A percentile compares a stretch with the other conserved stretches of the same genome.
Evolutionary conservation across 2,797 vertebrate species (phyloP).

Genomic region (Aselliscus stoliczkanus): DNA sequence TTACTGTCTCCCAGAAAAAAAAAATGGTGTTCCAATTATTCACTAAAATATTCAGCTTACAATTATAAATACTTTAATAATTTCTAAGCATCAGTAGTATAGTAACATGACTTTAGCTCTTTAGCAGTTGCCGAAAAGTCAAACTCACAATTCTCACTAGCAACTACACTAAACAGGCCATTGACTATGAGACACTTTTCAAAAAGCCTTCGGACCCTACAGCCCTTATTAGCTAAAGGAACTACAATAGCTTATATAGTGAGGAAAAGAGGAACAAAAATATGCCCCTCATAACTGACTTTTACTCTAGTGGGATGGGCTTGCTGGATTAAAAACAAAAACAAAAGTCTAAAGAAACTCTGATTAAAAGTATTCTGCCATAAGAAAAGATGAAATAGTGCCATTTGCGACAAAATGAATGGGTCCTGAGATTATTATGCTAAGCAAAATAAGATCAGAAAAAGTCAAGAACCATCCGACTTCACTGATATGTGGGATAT

Average conservation of each 20-base stretch:
- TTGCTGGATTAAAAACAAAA: neutral
- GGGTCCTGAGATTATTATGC: too few relatives aligned
- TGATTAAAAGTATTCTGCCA: neutral
- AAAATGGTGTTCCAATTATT: neutral
- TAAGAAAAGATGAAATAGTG: too few relatives aligned
- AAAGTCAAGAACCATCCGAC: too few relatives aligned
- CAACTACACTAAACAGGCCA: neutral
- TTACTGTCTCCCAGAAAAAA: neutral
- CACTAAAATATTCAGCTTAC: neutral
- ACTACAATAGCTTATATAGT: rapidly evolving
- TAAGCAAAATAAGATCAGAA: too few relatives aligned
- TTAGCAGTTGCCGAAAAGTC: neutral
- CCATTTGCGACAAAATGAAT: too few relatives aligned
- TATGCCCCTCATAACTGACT: neutral
- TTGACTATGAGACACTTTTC: neutral
- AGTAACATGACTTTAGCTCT: neutral
- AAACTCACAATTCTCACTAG: neutral
- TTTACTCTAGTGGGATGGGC: neutral
- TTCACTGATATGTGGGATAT: too few relatives aligned
- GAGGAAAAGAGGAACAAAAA: neutral
- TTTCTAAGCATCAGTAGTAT: neutral
- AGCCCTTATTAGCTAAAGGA: neutral
- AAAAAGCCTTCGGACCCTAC: neutral
- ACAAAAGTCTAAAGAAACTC: neutral
- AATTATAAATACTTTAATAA: conserved; percentile 37